A percentile compares a stretch with the other conserved stretches of the same genome.
Conservation (phyloP, 2,113 vertebrate genomes). For the Telmatochromis bifrenatus region DNA sequence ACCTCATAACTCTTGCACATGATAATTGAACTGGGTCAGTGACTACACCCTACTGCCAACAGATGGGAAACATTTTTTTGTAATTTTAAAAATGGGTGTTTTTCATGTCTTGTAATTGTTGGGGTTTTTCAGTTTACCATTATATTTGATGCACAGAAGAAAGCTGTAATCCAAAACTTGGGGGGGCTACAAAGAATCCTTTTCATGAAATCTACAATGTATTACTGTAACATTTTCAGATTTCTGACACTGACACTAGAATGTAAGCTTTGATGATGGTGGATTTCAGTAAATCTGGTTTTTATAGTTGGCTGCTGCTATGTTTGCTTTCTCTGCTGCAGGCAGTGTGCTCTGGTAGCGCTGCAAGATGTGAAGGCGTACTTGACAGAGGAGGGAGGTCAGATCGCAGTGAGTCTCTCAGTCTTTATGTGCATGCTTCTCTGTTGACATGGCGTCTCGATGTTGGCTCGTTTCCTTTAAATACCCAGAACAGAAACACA, state of each 20-base stretch:
- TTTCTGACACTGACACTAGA: neutral
- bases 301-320: neutral
- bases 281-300: neutral
- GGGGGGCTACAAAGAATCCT: accelerated
- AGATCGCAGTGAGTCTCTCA: slow-evolving; percentile 84
- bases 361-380: slow-evolving; percentile 88
- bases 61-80: neutral
- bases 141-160: neutral
- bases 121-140: neutral
- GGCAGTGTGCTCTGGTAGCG: slow-evolving; percentile 89
- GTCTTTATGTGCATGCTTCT: neutral
- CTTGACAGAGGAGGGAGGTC: slow-evolving; percentile 83
- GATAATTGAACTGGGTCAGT: neutral
- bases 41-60: accelerated
- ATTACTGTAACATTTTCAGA: neutral
- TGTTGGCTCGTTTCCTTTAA: neutral
- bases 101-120: neutral
- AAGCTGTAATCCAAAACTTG: neutral
- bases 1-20: neutral
- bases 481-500: neutral
- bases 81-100: neutral
- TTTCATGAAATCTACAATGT: neutral
- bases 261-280: neutral
- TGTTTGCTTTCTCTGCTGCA: slow-evolving; percentile 44
- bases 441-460: neutral